These are phyloP conservation scores for Triops cancriformis DNA, from an alignment of 1,140 invertebrate species.

Conservation along the genomic window DNA sequence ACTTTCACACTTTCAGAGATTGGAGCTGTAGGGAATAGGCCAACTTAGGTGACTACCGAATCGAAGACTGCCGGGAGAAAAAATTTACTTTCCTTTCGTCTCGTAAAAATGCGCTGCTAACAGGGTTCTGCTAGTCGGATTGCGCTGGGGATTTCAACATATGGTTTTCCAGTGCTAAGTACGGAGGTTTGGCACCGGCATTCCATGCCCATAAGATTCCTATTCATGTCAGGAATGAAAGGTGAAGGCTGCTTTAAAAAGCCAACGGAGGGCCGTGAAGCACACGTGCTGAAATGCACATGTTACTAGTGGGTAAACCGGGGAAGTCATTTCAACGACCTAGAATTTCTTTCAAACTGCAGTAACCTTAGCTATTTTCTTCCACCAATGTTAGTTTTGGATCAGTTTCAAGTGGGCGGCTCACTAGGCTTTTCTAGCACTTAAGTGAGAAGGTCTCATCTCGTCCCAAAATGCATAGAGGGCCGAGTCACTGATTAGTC, in stretches of 20 bases:
- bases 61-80: neutral
- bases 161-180: neutral
- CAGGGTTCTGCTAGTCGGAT: neutral
- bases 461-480: neutral
- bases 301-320: neutral
- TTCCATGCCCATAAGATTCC: neutral
- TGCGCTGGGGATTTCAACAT: neutral
- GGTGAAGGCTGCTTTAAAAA: neutral
- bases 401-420: neutral
- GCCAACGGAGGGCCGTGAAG: neutral
- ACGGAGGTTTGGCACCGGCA: neutral
- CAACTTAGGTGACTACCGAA: neutral
- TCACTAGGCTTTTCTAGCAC: neutral
- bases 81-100: neutral
- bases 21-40: neutral
- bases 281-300: neutral
- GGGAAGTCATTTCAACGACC: neutral
- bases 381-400: neutral
- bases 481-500: neutral
- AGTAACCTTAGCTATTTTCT: neutral
- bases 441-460: neutral
- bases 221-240: constrained; percentile 4
- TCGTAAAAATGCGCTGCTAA: neutral
- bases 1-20: neutral
- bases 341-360: neutral